Evolutionary conservation across 1,140 invertebrate species (phyloP), one percentile per base, ranked within the genome.

Genomic region (Zaprionus ornatus): DNA sequence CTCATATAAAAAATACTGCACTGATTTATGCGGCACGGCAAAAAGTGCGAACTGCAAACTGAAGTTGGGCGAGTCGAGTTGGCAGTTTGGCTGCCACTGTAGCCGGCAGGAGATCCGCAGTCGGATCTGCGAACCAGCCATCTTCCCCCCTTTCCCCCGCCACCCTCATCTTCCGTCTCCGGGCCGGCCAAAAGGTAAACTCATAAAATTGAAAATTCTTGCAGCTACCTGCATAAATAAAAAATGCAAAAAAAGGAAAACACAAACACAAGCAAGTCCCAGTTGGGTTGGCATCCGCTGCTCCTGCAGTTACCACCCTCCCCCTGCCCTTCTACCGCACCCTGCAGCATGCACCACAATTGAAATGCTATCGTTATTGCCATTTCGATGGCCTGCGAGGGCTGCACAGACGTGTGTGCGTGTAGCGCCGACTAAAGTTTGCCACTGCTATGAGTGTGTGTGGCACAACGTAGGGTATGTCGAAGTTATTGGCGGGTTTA

Each of bases 131-230:
- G n/a, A 17, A 1, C 40, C 15, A n/a, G 0, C n/a, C n/a, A 6
- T n/a, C 9, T n/a, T n/a, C 1, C 40, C n/a, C n/a, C 40, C 9
- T n/a, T n/a, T 3, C 40, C 60, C 6, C 17, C n/a, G 9, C 4
- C 21, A 35, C 12, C 25, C 50, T 32, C 40, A 42, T 10, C 7
- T 40, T 19, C 69, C 62, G 27, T 42, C 42, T 54, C 56, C 37
- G 62, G 74, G 54, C 76, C 50, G 65, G 59, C 75, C 70, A 62
- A 63, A 72, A 72, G 67, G 79, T 79, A 81, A 81, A 81, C 79
- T 79, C 75, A 80, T 80, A 74, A 80, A 80, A 80, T 81, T 81
- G 77, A 81, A 79, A 81, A 79, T 79, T 79, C 75, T 77, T 80
- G 78, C 74, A 77, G 74, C 67, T 74, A 69, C 69, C 76, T 71